Evolutionary conservation across 2,888 invertebrate genomes (phyloP).

Genomic region (Mongoloraphidia duomilia): DNA sequence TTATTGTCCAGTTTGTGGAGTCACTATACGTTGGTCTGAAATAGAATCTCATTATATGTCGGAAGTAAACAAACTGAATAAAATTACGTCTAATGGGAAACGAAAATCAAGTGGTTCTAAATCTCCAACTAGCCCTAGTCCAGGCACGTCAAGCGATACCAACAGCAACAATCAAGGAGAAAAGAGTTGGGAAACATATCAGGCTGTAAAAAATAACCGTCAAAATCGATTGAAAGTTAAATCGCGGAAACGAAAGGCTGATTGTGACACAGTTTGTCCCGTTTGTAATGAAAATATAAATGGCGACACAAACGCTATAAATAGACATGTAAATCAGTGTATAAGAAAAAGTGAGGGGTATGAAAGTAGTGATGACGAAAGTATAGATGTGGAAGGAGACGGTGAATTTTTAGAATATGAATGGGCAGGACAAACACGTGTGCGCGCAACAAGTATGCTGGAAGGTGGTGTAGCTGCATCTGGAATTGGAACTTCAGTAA

Average conservation of each 20-base stretch:
- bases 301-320: constrained; percentile 39
- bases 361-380: constrained; percentile 46
- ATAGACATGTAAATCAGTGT: constrained; percentile 58
- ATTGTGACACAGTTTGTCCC: constrained; percentile 57
- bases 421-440: constrained; percentile 81
- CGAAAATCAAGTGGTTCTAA: constrained; percentile 17
- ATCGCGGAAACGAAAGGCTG: constrained; percentile 49
- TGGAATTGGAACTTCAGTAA: constrained; percentile 29
- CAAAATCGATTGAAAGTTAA: constrained; percentile 50
- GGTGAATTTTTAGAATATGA: constrained; percentile 66
- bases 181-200: constrained; percentile 58
- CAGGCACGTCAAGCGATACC: constrained; percentile 30
- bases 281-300: constrained; percentile 61
- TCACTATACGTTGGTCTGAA: constrained; percentile 67
- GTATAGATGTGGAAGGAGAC: constrained; percentile 65
- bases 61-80: constrained; percentile 61
- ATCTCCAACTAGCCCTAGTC: constrained; percentile 25
- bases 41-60: constrained; percentile 68
- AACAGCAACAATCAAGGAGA: constrained; percentile 35
- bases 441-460: constrained; percentile 56
- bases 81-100: constrained; percentile 30
- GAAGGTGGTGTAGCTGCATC: constrained; percentile 47
- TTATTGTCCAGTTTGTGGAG: constrained; percentile 82
- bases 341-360: constrained; percentile 35
- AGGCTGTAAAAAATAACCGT: constrained; percentile 57